These are phyloP conservation scores for Brachypteracias leptosomus DNA, from an alignment of 2,113 vertebrate species.

Conservation along the genomic window DNA sequence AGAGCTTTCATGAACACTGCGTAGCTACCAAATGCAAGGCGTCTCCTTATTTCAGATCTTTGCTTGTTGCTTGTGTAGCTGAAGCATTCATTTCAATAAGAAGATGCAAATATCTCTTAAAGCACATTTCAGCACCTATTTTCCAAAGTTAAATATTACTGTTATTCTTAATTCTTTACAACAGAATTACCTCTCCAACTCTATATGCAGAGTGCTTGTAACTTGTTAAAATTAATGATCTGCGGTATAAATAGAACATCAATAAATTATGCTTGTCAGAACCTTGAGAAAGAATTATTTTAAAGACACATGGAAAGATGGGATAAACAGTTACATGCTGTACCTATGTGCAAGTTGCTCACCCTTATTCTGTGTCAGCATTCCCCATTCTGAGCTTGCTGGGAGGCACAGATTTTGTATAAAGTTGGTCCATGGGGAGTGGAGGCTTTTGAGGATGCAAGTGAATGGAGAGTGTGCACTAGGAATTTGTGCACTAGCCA, in stretches of 20 bases:
- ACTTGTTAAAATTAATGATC: background rate
- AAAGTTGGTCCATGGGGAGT: background rate
- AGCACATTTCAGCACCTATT: background rate
- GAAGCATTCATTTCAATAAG: background rate
- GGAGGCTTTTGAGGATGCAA: background rate
- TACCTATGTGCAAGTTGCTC: background rate
- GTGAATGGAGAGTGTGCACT: background rate
- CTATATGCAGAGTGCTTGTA: background rate
- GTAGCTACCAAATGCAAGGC: background rate
- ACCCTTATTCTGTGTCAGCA: background rate
- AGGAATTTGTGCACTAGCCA: background rate
- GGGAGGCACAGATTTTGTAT: background rate
- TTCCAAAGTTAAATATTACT: background rate
- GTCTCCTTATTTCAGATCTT: background rate
- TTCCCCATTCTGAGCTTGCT: background rate
- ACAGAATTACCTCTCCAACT: background rate
- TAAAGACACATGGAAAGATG: accelerated
- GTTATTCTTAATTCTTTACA: background rate
- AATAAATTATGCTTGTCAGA: background rate
- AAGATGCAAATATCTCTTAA: background rate
- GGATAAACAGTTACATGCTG: background rate
- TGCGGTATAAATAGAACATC: background rate
- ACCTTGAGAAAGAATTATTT: background rate
- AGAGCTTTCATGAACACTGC: background rate
- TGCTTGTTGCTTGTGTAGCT: background rate